Evolutionary conservation across 1,140 invertebrate species (phyloP).

Genomic region (Stratiolaelaps scimitus): DNA sequence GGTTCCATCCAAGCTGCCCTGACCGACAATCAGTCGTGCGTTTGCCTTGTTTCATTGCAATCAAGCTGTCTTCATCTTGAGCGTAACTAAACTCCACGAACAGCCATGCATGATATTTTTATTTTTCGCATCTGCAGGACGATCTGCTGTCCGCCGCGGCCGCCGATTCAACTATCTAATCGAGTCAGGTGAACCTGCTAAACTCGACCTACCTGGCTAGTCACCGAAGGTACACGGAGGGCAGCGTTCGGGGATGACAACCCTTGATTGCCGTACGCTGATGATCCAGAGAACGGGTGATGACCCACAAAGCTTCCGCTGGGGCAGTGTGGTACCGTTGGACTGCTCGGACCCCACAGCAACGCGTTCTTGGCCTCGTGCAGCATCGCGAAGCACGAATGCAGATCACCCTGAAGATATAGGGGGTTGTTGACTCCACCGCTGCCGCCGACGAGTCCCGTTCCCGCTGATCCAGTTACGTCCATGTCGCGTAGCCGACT

Average conservation of each 20-base stretch:
- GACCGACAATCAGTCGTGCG: no score
- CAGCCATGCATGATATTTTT: no score
- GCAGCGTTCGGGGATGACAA: no score
- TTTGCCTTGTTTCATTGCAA: no score
- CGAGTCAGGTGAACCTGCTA: background rate
- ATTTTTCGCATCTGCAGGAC: no score
- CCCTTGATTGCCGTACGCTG: conserved; percentile 28
- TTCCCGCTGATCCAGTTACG: conserved; percentile 15
- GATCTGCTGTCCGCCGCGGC: no score
- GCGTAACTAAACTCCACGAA: no score
- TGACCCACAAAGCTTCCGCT: conserved; percentile 38
- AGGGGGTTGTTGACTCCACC: background rate
- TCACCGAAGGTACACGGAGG: conserved; percentile 1
- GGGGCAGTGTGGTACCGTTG: conserved; percentile 25
- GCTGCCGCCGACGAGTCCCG: background rate
- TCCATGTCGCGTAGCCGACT: conserved; percentile 69
- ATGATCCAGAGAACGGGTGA: conserved; percentile 37
- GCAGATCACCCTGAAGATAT: conserved; percentile 51
- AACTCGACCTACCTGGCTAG: no score
- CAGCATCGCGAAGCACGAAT: conserved; percentile 65
- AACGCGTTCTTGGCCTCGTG: conserved; percentile 68
- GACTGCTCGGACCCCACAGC: conserved; percentile 53
- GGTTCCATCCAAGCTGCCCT: no score
- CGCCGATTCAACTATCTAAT: no score
- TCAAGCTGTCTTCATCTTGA: no score